Evolutionary conservation across 2,888 invertebrate genomes (phyloP).

Genomic region (Cryptocheilus praepositus): DNA sequence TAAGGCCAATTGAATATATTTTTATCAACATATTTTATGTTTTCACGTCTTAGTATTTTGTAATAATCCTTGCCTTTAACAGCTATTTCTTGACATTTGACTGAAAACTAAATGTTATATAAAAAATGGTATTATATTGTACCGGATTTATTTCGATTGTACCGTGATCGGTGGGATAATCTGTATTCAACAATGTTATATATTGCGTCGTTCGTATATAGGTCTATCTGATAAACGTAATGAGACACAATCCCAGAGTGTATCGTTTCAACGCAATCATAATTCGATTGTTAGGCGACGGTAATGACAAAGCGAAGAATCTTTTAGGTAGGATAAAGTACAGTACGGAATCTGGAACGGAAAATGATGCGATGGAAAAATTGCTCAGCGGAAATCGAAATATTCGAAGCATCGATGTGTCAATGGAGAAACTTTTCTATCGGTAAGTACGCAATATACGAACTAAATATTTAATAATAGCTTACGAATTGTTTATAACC

Average conservation of each 20-base stretch:
- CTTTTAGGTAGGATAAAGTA: not conserved
- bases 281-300: not conserved
- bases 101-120: no score
- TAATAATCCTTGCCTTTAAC: no score
- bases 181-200: no score
- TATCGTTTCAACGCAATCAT: not conserved
- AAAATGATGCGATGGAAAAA: not conserved
- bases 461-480: not conserved
- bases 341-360: not conserved
- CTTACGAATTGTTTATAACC: not conserved
- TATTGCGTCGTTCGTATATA: constrained; percentile 16
- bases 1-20: no score
- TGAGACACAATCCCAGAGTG: constrained; percentile 14
- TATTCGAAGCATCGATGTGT: constrained; percentile 53
- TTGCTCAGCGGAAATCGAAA: constrained; percentile 34
- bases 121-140: no score
- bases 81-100: no score
- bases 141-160: no score
- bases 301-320: no score
- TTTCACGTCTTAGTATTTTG: no score
- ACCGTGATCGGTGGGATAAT: no score
- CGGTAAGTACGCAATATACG: constrained; percentile 51
- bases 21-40: no score
- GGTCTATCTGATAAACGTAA: constrained; percentile 58
- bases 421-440: constrained; percentile 56